These are phyloP conservation scores for Blastobasis lacticolella DNA, from an alignment of 2,888 invertebrate genomes.

Conservation along the genomic window DNA sequence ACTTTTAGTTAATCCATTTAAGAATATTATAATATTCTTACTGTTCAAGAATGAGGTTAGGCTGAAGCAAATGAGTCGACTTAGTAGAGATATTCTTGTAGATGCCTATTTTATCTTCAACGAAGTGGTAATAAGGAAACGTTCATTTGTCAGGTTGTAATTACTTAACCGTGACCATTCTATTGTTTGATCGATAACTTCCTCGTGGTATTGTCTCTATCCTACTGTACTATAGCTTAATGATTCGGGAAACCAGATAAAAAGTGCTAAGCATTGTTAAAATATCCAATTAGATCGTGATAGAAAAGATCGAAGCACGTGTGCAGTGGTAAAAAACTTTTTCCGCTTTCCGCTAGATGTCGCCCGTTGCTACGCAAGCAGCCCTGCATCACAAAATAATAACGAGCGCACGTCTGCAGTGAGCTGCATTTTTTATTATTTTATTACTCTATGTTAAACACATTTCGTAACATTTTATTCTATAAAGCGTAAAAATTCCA, in stretches of 20 bases:
- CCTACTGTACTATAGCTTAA: slow-evolving; percentile 30
- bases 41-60: no score
- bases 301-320: slow-evolving; percentile 45
- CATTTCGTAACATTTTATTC: slow-evolving; percentile 70
- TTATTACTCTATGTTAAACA: slow-evolving; percentile 58
- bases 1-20: no score
- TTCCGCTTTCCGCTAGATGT: slow-evolving; percentile 41
- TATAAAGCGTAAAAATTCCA: slow-evolving; percentile 71
- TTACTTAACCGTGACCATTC: slow-evolving; percentile 53
- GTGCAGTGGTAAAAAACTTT: slow-evolving; percentile 37
- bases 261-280: slow-evolving; percentile 8
- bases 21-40: no score
- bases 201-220: slow-evolving; percentile 49
- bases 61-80: background rate
- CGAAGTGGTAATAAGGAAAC: slow-evolving; percentile 56
- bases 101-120: slow-evolving; percentile 37
- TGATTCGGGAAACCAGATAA: slow-evolving; percentile 35
- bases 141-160: slow-evolving; percentile 49
- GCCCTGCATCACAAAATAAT: slow-evolving; percentile 1
- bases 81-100: background rate
- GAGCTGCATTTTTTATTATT: slow-evolving; percentile 35
- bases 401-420: no score
- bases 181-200: slow-evolving; percentile 56
- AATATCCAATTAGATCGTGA: background rate
- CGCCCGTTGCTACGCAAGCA: slow-evolving; percentile 27